phyloP scores from a whole-genome alignment of 2,113 vertebrate genomes.

The Columba livia region DNA sequence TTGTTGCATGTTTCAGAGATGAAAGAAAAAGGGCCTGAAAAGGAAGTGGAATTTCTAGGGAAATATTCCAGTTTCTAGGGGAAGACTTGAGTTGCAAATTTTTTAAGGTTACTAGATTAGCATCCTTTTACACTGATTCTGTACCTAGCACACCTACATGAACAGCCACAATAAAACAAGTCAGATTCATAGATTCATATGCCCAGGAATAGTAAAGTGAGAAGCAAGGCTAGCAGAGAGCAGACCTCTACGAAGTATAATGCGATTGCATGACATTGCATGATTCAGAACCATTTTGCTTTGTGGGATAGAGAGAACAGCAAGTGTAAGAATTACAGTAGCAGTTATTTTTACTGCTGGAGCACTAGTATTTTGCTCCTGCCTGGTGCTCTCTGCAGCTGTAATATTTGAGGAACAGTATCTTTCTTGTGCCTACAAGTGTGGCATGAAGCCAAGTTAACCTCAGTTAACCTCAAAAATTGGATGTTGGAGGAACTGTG shows the following conservation, averaged over 20 bases:
- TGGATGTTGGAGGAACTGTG: background rate
- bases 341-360: background rate
- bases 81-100: background rate
- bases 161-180: background rate
- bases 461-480: background rate
- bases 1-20: background rate
- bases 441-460: background rate
- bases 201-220: background rate
- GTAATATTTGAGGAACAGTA: background rate
- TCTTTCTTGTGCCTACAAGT: background rate
- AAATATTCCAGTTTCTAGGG: background rate
- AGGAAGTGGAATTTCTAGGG: background rate
- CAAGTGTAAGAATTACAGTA: background rate
- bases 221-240: background rate
- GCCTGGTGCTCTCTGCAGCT: background rate
- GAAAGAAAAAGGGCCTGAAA: background rate
- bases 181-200: background rate
- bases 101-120: background rate
- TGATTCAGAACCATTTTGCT: background rate
- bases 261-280: background rate
- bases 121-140: background rate
- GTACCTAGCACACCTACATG: background rate
- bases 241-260: background rate
- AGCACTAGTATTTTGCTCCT: background rate
- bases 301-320: background rate